phyloP scores from a whole-genome alignment of 2,113 vertebrate genomes.

The Empidonax traillii region DNA sequence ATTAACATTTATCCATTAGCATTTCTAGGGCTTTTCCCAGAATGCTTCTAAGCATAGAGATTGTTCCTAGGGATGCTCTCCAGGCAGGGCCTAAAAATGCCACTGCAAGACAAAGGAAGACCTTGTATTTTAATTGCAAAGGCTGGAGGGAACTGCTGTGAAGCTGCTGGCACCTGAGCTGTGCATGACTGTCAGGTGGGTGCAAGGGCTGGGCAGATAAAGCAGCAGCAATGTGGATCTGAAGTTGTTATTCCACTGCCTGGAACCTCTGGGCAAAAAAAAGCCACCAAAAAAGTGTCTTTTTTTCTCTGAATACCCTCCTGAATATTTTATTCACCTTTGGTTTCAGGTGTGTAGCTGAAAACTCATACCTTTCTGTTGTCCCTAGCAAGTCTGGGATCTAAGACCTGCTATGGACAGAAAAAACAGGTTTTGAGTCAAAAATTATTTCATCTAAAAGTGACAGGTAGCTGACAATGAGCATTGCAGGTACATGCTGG shows the following conservation, averaged over 20 bases:
- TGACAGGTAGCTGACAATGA: background rate
- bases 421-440: background rate
- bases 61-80: fast-evolving
- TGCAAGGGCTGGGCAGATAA: background rate
- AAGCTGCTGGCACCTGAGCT: background rate
- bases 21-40: background rate
- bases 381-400: background rate
- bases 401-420: background rate
- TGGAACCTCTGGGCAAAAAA: background rate
- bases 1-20: background rate
- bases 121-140: background rate
- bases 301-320: background rate
- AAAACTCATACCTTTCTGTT: background rate
- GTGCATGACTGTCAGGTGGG: background rate
- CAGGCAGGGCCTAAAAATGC: background rate
- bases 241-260: background rate
- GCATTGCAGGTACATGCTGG: background rate
- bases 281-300: too few relatives aligned
- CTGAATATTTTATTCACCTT: background rate
- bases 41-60: background rate
- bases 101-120: background rate
- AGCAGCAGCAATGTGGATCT: background rate
- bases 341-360: background rate
- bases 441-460: background rate
- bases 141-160: background rate